phyloP scores from a whole-genome alignment of 37 sponge, comb jelly and placozoan species.

The Spongilla lacustris region DNA sequence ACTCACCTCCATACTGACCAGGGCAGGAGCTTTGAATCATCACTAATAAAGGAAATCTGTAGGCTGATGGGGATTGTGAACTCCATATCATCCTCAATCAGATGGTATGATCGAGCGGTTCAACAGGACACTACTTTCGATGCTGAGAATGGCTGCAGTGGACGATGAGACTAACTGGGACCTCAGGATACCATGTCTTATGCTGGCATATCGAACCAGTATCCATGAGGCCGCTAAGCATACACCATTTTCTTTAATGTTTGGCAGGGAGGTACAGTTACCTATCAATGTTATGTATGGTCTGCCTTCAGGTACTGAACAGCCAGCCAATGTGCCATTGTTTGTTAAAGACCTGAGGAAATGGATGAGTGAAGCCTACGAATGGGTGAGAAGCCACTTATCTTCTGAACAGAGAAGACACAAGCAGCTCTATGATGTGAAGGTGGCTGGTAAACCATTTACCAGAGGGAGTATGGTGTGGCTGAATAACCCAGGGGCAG shows the following conservation, averaged over 20 bases:
- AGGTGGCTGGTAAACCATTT: not conserved
- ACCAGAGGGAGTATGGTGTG: not conserved
- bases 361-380: not conserved
- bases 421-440: constrained; percentile 4
- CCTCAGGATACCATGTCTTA: not conserved
- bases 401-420: not conserved
- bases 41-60: constrained; percentile 5
- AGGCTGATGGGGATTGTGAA: constrained; percentile 3
- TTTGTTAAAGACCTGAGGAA: not conserved
- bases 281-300: constrained; percentile 11
- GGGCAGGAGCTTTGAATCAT: constrained; percentile 8
- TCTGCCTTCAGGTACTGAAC: not conserved
- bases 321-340: not conserved
- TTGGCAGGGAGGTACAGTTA: constrained; percentile 3
- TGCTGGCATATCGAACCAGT: not conserved
- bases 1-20: constrained; percentile 10
- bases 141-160: constrained; percentile 14
- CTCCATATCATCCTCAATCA: constrained; percentile 17
- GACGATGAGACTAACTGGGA: constrained; percentile 4
- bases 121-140: constrained; percentile 12
- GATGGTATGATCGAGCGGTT: constrained; percentile 21
- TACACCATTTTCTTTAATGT: constrained; percentile 12
- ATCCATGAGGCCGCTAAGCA: not conserved
- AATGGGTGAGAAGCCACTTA: not conserved
- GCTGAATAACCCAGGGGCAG: not conserved